A percentile compares a stretch with the other conserved stretches of the same genome.
These are phyloP conservation scores for Choloepus didactylus DNA, from an alignment of 2,797 vertebrate species.

Conservation along the genomic window DNA sequence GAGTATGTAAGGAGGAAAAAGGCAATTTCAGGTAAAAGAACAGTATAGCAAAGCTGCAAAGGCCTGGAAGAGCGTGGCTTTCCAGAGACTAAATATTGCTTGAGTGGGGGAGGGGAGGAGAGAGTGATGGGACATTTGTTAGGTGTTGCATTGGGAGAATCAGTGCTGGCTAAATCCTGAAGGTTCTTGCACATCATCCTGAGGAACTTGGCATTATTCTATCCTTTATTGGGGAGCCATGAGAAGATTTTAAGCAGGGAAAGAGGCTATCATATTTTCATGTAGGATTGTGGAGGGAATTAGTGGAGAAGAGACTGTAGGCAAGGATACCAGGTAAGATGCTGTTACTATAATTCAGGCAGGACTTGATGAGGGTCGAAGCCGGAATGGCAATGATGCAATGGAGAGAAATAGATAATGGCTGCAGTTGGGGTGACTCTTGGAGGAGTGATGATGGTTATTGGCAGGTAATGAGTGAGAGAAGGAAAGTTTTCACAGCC, in stretches of 20 bases:
- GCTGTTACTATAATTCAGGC: background rate
- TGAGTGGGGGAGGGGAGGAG: no score
- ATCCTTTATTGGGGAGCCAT: background rate
- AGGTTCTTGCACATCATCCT: no score
- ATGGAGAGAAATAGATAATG: background rate
- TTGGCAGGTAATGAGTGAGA: background rate
- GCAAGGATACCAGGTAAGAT: background rate
- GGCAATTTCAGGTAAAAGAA: background rate
- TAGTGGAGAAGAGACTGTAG: background rate
- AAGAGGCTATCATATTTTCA: background rate
- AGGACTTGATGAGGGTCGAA: background rate
- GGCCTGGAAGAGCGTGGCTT: background rate
- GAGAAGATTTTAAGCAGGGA: background rate
- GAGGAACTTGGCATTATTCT: background rate
- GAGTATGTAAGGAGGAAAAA: background rate
- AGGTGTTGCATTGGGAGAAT: background rate
- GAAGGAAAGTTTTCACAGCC: background rate
- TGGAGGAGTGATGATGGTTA: background rate
- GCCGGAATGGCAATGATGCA: no score
- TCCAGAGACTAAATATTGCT: background rate
- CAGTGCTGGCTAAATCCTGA: background rate
- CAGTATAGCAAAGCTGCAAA: no score
- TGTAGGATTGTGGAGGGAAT: background rate
- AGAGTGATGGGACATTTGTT: background rate
- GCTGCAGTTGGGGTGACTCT: background rate